Conservation (phyloP, 1,140 invertebrate genomes). For the Marisa cornuarietis region DNA sequence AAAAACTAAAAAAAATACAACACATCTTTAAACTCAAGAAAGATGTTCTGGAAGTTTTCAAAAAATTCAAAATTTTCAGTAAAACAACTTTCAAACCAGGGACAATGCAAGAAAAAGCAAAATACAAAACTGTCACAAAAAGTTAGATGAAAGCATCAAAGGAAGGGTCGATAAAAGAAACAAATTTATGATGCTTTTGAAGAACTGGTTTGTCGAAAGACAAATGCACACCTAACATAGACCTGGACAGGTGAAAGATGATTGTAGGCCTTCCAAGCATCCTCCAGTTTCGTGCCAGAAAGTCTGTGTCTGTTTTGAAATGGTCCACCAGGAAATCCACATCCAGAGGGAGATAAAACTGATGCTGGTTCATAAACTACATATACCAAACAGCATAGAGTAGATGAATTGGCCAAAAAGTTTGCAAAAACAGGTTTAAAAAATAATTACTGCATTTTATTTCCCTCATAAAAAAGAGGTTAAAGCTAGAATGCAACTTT, state of each 20-base stretch:
- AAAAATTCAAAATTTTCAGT: neutral
- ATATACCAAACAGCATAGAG: neutral
- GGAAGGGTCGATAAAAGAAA: neutral
- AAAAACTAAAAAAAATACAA: too few species aligned
- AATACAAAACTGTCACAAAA: neutral
- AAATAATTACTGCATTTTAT: too few species aligned
- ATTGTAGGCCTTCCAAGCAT: constrained; percentile 69
- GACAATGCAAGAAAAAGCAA: neutral
- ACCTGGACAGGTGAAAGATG: constrained; percentile 72
- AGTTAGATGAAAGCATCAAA: constrained; percentile 13
- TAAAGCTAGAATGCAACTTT: too few species aligned
- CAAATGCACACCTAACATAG: constrained; percentile 85
- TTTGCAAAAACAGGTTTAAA: neutral
- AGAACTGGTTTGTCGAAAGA: neutral
- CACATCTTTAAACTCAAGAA: too few species aligned
- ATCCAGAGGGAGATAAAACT: constrained; percentile 66
- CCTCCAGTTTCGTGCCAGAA: constrained; percentile 61
- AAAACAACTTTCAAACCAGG: neutral
- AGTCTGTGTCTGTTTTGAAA: constrained; percentile 62
- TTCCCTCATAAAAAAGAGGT: neutral
- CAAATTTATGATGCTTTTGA: neutral
- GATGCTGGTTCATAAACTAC: constrained; percentile 74
- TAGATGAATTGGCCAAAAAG: neutral
- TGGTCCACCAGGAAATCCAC: constrained; percentile 61
- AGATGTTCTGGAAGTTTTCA: neutral